Percentiles rank a stretch among this genome's conserved stretches.
phyloP scores from a whole-genome alignment of 1,140 invertebrate species.

The Aethina tumida region DNA sequence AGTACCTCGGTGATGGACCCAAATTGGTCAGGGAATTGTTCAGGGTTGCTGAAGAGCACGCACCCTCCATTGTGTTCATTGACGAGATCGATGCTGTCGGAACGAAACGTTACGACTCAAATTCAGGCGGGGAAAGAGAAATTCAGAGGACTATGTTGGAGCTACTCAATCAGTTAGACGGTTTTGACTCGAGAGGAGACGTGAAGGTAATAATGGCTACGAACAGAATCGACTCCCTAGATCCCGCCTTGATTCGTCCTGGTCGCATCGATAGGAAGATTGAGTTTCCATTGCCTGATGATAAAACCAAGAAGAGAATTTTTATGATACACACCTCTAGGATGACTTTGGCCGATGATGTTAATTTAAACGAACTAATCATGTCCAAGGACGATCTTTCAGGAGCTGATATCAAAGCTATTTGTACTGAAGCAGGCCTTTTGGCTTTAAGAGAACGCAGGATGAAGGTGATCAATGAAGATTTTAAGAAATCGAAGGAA shows the following conservation, averaged over 20 bases:
- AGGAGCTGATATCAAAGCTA: conserved; percentile 88
- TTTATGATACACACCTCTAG: conserved; percentile 97
- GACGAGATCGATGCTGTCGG: conserved; percentile 99
- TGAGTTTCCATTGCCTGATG: conserved; percentile 98
- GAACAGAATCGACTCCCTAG: conserved; percentile 97
- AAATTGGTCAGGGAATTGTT: conserved; percentile 97
- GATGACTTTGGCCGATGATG: conserved; percentile 96
- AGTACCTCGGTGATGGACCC: conserved; percentile 98
- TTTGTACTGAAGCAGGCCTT: conserved; percentile 97
- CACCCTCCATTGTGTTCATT: conserved; percentile 99
- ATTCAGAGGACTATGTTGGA: conserved; percentile 99
- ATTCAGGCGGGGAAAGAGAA: conserved; percentile 98
- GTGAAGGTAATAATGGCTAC: conserved; percentile 99
- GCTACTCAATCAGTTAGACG: conserved; percentile 96
- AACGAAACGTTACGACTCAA: conserved; percentile 98
- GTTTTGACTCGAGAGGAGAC: conserved; percentile 94
- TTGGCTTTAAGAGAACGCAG: conserved; percentile 94
- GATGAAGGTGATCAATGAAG: conserved; percentile 99
- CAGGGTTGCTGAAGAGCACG: conserved; percentile 97
- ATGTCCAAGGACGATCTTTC: conserved; percentile 99
- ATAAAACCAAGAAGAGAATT: conserved; percentile 96
- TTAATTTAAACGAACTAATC: conserved; percentile 95
- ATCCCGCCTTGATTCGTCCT: conserved; percentile 96
- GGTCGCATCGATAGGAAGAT: conserved; percentile 99
- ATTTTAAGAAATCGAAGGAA: conserved; percentile 99